These are phyloP conservation scores for Campoletis sonorensis DNA, from an alignment of 1,140 invertebrate species.

Conservation along the genomic window DNA sequence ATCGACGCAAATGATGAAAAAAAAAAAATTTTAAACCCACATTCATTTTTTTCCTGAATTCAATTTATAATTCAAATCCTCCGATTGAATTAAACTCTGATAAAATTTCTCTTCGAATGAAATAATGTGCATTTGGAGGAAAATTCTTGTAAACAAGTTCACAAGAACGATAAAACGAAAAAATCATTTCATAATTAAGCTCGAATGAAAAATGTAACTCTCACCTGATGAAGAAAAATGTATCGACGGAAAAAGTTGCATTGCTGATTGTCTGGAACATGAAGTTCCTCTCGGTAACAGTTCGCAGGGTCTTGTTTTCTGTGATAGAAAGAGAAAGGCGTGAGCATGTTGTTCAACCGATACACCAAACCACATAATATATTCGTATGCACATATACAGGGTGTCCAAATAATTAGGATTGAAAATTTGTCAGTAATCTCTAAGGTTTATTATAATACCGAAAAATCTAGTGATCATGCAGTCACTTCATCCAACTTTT, in stretches of 20 bases:
- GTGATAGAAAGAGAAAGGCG: conserved; percentile 55
- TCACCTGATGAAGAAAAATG: conserved; percentile 93
- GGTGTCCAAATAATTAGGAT: no score
- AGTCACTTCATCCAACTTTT: no score
- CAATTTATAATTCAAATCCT: no score
- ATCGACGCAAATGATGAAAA: no score
- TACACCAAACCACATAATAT: not conserved
- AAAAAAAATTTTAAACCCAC: no score
- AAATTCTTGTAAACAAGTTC: not conserved
- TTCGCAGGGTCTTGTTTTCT: conserved; percentile 84
- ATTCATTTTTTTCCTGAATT: no score
- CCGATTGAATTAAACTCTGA: no score
- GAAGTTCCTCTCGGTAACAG: conserved; percentile 86
- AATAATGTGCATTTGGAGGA: not conserved
- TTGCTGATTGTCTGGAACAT: conserved; percentile 91
- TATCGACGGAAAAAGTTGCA: conserved; percentile 93
- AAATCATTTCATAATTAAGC: not conserved
- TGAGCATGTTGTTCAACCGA: conserved; percentile 22
- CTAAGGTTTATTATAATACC: no score
- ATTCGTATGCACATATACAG: conserved; percentile 17
- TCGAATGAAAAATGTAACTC: not conserved
- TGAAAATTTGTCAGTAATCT: no score
- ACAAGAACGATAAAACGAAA: not conserved
- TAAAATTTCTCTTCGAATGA: not conserved
- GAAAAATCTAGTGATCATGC: no score